These are phyloP conservation scores for Spinibarbus caldwelli DNA, from an alignment of 2,797 vertebrate genomes.

Conservation along the genomic window DNA sequence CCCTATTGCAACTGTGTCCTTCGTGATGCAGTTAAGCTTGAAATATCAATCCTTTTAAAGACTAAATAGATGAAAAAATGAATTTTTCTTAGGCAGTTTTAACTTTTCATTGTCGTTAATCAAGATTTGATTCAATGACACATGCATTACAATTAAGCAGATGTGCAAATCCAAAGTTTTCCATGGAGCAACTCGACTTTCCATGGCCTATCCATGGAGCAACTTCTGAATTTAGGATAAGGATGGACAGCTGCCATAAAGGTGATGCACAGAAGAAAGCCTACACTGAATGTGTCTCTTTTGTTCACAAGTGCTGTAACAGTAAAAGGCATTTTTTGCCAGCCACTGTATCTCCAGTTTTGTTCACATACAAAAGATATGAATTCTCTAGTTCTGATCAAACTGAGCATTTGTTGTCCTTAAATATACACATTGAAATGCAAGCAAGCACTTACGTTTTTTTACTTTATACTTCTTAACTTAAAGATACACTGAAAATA, in stretches of 20 bases:
- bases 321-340: constrained; percentile 71
- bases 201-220: constrained; percentile 12
- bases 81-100: constrained; percentile 38
- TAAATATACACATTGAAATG: constrained; percentile 58
- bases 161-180: constrained; percentile 44
- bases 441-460: constrained; percentile 7
- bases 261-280: constrained; percentile 70
- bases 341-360: constrained; percentile 59
- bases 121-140: constrained; percentile 38
- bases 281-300: constrained; percentile 75
- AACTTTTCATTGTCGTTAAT: constrained; percentile 38
- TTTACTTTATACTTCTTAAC: constrained; percentile 20
- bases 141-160: constrained; percentile 50
- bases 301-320: constrained; percentile 72
- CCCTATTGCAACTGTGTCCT: constrained; percentile 74
- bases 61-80: constrained; percentile 11
- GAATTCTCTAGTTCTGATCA: constrained; percentile 61
- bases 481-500: constrained; percentile 52
- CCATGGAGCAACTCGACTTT: constrained; percentile 41
- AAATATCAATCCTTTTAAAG: constrained; percentile 18
- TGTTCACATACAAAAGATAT: constrained; percentile 51
- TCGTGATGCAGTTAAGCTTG: constrained; percentile 38
- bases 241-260: constrained; percentile 75
- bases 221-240: constrained; percentile 52
- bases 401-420: constrained; percentile 43